Evolutionary conservation across 2,888 invertebrate species (phyloP).

Genomic region (Pristionchus exspectatus): DNA sequence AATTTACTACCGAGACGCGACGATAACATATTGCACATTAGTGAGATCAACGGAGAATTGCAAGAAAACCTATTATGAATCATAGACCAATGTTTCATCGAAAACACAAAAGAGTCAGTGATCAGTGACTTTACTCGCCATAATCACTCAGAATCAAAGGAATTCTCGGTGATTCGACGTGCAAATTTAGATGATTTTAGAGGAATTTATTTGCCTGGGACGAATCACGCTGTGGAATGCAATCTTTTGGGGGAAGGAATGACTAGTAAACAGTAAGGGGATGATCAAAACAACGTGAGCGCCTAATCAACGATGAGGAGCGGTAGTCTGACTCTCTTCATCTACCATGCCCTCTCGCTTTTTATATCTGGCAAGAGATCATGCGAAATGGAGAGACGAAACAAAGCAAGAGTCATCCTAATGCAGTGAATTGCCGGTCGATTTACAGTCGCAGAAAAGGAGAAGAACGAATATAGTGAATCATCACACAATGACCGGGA

Average conservation of each 20-base stretch:
- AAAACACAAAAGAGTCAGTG: neutral
- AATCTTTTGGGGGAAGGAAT: neutral
- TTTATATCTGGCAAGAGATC: too few relatives aligned
- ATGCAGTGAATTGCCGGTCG: neutral
- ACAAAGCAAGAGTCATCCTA: neutral
- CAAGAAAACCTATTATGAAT: too few relatives aligned
- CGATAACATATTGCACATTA: too few relatives aligned
- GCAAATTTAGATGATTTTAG: neutral
- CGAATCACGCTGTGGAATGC: neutral
- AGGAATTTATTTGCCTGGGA: neutral
- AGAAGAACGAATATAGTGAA: neutral
- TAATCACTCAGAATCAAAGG: neutral
- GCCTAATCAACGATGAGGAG: neutral
- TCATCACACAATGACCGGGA: neutral
- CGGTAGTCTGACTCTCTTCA: too few relatives aligned
- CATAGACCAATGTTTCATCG: too few relatives aligned
- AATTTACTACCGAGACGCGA: neutral
- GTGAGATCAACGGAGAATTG: too few relatives aligned
- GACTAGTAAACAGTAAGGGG: neutral
- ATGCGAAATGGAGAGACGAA: too few relatives aligned
- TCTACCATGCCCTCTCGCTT: too few relatives aligned
- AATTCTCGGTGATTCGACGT: too few relatives aligned
- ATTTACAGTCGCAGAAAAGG: conserved; percentile 13
- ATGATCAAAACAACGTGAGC: neutral
- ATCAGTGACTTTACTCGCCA: neutral